Conservation (phyloP, 2,888 invertebrate species). For the Drosophila multiciliata region DNA sequence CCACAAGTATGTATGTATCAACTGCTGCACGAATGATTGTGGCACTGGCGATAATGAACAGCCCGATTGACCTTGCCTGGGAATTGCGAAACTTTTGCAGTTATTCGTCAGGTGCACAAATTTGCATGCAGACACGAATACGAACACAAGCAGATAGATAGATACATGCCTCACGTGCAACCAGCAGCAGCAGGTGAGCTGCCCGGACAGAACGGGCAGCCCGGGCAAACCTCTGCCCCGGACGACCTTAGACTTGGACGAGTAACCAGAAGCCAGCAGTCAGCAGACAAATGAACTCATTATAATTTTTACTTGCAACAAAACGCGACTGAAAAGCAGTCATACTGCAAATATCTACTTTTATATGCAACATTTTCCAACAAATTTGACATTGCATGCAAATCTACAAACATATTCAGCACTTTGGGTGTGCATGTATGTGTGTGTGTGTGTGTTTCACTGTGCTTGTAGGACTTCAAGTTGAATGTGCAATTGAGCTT, state of each 20-base stretch:
- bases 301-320: conserved; percentile 49
- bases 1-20: neutral
- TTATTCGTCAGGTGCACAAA: conserved; percentile 39
- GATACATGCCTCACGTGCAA: neutral
- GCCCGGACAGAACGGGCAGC: conserved; percentile 35
- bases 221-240: conserved; percentile 12
- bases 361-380: conserved; percentile 57
- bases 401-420: conserved; percentile 1
- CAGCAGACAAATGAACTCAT: conserved; percentile 66
- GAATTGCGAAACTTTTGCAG: conserved; percentile 46
- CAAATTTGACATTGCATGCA: conserved; percentile 34
- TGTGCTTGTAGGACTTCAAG: conserved; percentile 31
- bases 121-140: conserved; percentile 42
- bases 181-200: conserved; percentile 14
- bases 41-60: conserved; percentile 66
- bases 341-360: conserved; percentile 24
- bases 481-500: conserved; percentile 35
- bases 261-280: conserved; percentile 27
- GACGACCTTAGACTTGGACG: conserved; percentile 53
- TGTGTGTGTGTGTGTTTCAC: conserved; percentile 9
- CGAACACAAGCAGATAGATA: neutral
- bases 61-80: conserved; percentile 62
- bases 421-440: conserved; percentile 2
- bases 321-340: conserved; percentile 5
- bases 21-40: conserved; percentile 13